Percentiles rank a stretch among this genome's conserved stretches.
Conservation (phyloP, 1,140 invertebrate species). For the Zaprionus africanus region DNA sequence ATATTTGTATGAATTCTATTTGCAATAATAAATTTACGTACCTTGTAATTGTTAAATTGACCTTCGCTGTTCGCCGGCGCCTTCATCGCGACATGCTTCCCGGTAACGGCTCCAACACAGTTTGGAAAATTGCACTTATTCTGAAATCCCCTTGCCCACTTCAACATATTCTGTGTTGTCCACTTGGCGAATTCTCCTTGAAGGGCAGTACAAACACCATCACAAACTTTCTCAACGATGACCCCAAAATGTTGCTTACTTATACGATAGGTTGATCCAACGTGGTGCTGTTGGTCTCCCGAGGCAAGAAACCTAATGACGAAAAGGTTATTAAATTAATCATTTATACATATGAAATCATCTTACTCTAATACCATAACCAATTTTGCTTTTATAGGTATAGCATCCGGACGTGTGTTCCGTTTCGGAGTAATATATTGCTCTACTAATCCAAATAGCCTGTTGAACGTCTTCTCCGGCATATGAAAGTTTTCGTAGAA, state of each 20-base stretch:
- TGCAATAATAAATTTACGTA: neutral
- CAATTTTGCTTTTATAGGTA: neutral
- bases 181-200: neutral
- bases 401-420: constrained; percentile 15
- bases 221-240: constrained; percentile 1
- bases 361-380: neutral
- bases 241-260: constrained; percentile 15
- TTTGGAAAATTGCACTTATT: neutral
- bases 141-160: neutral
- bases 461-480: neutral
- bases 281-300: neutral
- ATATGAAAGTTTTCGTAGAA: constrained; percentile 24
- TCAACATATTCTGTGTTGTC: neutral
- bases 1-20: neutral
- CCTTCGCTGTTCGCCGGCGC: neutral
- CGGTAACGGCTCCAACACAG: neutral
- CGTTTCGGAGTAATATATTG: constrained; percentile 11
- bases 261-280: neutral
- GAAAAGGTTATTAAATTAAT: neutral
- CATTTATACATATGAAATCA: neutral
- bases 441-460: constrained; percentile 3
- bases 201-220: neutral
- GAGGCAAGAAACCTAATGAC: constrained; percentile 3
- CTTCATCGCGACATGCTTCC: neutral
- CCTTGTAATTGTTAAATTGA: constrained; percentile 11